A percentile compares a stretch with the other conserved stretches of the same genome.
phyloP scores from a whole-genome alignment of 2,797 vertebrate species.

The Mus minutoides region DNA sequence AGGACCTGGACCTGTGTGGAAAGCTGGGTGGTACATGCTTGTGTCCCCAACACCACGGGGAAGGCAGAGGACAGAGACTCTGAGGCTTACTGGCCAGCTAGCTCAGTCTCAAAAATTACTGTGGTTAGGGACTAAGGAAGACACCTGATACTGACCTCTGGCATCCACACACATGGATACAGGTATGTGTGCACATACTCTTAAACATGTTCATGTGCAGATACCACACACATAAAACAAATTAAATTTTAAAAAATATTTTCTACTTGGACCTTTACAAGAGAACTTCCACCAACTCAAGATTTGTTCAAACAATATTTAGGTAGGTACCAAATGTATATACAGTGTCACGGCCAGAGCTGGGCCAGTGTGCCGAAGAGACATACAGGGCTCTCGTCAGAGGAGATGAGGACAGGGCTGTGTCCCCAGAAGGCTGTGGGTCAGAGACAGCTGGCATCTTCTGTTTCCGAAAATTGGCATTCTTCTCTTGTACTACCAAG shows the following conservation, averaged over 20 bases:
- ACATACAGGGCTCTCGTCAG: no score
- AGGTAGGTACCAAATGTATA: neutral
- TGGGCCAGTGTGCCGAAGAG: rapidly evolving
- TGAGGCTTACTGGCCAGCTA: neutral
- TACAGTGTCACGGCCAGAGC: neutral
- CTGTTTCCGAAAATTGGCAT: neutral
- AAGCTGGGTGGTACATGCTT: neutral
- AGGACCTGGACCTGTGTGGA: neutral
- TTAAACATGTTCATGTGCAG: neutral
- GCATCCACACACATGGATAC: no score
- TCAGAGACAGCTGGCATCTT: rapidly evolving
- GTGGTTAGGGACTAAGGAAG: neutral
- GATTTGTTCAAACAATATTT: neutral
- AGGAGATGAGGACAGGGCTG: neutral
- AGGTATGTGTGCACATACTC: neutral
- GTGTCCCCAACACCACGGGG: neutral
- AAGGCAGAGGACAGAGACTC: neutral
- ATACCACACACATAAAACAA: neutral
- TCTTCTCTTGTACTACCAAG: neutral
- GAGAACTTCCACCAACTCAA: neutral
- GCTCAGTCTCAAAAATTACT: neutral
- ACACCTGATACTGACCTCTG: neutral
- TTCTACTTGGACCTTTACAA: neutral
- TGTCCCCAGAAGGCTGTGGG: neutral
- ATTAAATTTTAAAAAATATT: neutral